Conservation (phyloP, 2,888 invertebrate species). For the Serripes groenlandicus region DNA sequence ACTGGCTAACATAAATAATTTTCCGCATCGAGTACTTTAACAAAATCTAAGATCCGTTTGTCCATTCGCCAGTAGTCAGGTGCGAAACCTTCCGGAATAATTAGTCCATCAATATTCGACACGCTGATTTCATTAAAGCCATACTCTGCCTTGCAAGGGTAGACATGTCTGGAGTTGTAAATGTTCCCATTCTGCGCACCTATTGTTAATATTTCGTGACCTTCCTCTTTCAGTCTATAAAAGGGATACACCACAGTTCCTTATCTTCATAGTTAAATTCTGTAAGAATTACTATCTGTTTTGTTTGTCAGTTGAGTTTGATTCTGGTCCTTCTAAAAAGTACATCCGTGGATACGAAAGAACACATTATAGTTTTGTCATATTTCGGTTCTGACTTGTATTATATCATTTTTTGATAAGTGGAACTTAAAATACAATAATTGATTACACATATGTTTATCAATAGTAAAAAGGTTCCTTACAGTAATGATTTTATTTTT, state of each 20-base stretch:
- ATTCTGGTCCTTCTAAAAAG: too few relatives aligned
- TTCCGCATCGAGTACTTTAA: conserved; percentile 70
- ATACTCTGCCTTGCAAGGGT: conserved; percentile 72
- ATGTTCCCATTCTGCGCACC: conserved; percentile 78
- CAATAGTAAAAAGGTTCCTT: too few relatives aligned
- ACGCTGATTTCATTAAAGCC: conserved; percentile 52
- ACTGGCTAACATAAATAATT: too few relatives aligned
- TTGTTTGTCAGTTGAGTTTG: too few relatives aligned
- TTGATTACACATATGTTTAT: too few relatives aligned
- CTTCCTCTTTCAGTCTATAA: conserved; percentile 80
- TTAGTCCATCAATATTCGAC: conserved; percentile 74
- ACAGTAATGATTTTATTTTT: too few relatives aligned
- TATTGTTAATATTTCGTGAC: conserved; percentile 77
- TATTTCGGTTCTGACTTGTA: too few relatives aligned
- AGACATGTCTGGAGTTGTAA: conserved; percentile 81
- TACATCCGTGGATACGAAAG: too few relatives aligned
- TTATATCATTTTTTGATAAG: too few relatives aligned
- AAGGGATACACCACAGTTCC: conserved; percentile 82
- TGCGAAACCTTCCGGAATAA: conserved; percentile 83
- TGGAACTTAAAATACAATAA: too few relatives aligned
- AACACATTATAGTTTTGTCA: too few relatives aligned
- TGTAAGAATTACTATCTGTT: conserved; percentile 75
- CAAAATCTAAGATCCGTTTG: conserved; percentile 77
- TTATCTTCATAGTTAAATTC: conserved; percentile 81
- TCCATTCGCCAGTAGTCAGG: conserved; percentile 82